Percentiles rank a stretch among this genome's conserved stretches.
phyloP scores from a whole-genome alignment of 2,888 invertebrate species.

The Aspidiotus destructor region DNA sequence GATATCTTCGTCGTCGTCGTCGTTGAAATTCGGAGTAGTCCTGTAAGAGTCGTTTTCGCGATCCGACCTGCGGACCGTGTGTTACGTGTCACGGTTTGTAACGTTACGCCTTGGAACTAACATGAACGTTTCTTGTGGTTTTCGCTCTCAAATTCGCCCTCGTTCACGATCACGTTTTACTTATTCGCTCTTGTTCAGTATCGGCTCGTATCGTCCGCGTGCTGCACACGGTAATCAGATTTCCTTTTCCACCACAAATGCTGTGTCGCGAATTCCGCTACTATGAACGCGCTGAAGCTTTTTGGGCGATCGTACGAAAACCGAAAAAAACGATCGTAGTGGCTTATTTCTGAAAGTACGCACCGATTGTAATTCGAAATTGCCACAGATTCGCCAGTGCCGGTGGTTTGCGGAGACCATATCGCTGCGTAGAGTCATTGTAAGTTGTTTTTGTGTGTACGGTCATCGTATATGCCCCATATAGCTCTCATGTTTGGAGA shows the following conservation, averaged over 20 bases:
- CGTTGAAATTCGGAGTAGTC: neutral
- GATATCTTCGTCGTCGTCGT: neutral
- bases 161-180: neutral
- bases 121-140: neutral
- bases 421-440: no score
- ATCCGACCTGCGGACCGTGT: neutral
- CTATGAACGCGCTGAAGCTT: neutral
- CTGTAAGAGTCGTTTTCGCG: neutral
- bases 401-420: no score
- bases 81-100: neutral
- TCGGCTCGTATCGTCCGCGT: slow-evolving; percentile 4
- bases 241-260: neutral
- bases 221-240: neutral
- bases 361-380: no score
- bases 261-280: neutral
- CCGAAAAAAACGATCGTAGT: slow-evolving; percentile 2
- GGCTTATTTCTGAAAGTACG: no score
- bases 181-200: neutral
- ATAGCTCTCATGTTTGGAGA: no score
- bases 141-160: neutral
- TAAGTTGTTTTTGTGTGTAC: no score
- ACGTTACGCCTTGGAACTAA: slow-evolving; percentile 1
- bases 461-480: no score
- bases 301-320: neutral
- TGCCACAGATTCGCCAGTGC: no score